Conservation (phyloP, 2,797 vertebrate genomes). For the Spea hammondii region DNA sequence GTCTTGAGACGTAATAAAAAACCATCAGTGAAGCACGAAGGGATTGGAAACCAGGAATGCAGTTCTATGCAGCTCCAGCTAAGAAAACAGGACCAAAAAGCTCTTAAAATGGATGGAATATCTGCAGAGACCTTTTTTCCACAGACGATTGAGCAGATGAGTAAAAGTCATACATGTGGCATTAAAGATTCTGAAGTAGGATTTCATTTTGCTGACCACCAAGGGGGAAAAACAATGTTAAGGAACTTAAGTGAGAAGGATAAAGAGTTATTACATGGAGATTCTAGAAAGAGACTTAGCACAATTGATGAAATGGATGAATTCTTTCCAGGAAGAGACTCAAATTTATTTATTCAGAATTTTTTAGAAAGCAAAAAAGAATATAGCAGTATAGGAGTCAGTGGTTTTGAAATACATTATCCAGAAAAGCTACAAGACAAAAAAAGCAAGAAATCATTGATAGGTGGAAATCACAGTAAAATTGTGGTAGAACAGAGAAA, state of each 20-base stretch:
- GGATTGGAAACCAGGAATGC: constrained; percentile 87
- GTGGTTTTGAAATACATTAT: constrained; percentile 95
- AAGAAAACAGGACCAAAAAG: constrained; percentile 85
- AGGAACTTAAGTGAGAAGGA: constrained; percentile 87
- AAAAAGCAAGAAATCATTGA: constrained; percentile 94
- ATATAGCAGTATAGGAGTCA: constrained; percentile 97
- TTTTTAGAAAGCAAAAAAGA: constrained; percentile 95
- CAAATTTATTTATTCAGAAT: constrained; percentile 94
- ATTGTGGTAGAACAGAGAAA: constrained; percentile 97
- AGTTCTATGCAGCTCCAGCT: constrained; percentile 90
- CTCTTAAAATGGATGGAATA: constrained; percentile 85
- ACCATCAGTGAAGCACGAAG: constrained; percentile 85
- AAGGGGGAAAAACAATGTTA: constrained; percentile 88
- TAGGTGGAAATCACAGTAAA: constrained; percentile 97
- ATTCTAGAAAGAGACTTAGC: constrained; percentile 93
- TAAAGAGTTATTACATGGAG: constrained; percentile 85
- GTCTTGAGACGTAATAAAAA: constrained; percentile 95
- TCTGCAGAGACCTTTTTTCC: constrained; percentile 92
- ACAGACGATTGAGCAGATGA: constrained; percentile 98
- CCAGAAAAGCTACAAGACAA: constrained; percentile 94
- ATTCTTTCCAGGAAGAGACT: constrained; percentile 89
- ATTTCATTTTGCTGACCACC: constrained; percentile 87
- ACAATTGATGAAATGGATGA: constrained; percentile 98
- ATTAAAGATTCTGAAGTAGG: constrained; percentile 88
- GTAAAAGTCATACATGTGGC: constrained; percentile 92